Evolutionary conservation across 2,113 vertebrate species (phyloP).

Genomic region (Passer montanus): DNA sequence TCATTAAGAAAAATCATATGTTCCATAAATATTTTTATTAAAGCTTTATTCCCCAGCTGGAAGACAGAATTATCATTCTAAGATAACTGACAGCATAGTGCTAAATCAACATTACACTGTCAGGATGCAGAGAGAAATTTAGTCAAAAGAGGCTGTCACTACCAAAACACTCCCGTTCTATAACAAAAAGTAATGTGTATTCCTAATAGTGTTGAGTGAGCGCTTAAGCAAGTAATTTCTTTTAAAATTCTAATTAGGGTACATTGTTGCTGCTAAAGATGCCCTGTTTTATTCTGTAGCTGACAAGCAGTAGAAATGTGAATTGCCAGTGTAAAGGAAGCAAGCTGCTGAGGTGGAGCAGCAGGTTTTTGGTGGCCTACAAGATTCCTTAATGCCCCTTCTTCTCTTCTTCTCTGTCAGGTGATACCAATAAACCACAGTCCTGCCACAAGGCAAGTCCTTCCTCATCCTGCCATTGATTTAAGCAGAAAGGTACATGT

Average conservation of each 20-base stretch:
- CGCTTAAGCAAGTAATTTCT: constrained; percentile 16
- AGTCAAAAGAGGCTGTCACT: constrained; percentile 40
- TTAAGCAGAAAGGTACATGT: background rate
- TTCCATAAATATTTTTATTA: constrained; percentile 59
- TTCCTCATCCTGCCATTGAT: background rate
- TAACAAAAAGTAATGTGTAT: background rate
- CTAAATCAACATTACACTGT: constrained; percentile 32
- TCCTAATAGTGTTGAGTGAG: background rate
- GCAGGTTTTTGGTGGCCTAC: background rate
- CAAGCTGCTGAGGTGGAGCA: background rate
- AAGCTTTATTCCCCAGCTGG: constrained; percentile 35
- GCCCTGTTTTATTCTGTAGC: background rate
- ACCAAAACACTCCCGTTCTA: background rate
- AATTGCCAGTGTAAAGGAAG: background rate
- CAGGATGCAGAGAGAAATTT: constrained; percentile 28
- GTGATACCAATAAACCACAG: background rate
- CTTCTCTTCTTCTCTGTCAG: background rate
- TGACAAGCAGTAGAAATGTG: background rate
- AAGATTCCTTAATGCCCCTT: background rate
- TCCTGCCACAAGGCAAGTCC: background rate
- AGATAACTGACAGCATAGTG: constrained; percentile 38
- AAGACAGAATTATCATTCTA: constrained; percentile 22
- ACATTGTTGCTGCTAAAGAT: background rate
- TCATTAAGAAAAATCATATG: background rate
- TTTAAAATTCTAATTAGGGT: constrained; percentile 9